Base-by-base conservation (phyloP, 2,888 invertebrate species). In the Synergus umbraculus region DNA sequence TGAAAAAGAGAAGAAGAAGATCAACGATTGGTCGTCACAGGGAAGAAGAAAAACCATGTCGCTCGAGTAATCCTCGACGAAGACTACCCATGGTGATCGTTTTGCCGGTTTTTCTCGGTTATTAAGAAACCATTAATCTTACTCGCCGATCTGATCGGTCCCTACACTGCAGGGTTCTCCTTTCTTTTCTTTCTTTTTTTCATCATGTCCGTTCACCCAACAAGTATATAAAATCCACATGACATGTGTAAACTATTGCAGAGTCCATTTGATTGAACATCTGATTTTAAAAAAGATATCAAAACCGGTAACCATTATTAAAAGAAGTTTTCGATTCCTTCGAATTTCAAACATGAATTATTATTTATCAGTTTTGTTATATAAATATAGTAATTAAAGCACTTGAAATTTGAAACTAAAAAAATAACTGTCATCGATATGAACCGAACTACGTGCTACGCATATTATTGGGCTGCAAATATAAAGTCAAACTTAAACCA, bases 111-210 rank as follows among this genome's bases (percentile, higher is more conserved):
- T 90, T 90, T 90, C 89, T 90, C 89, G 89, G 88, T 90, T 91
- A 91, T 91, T 90, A 90, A 91, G 89, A 89, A 89, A 88, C 88
- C 89, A 90, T 91, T 88, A 90, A 91, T 91, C 90, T 91, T 89
- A 82, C 85, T 85, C 84, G 83, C 78, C 85, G 85, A 86, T 88
- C 83, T 84, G 86, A 87, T 89, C 87, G 84, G 83, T 78, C 78
- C 78, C 22, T 22, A 18, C 77, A 37, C 79, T 58, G 13, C 43
- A n/a, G 15, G 29, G 43, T 67, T 58, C 41, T 44, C 60, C 43
- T 44, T 63, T 58, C 76, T 69, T 79, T 73, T 46, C 46, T 22
- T 76, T 49, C 65, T 69, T 43, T 77, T 73, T 15, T 58, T 22
- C 22, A 22, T 15, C 64, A 58, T 18, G 83, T 49, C 13, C 49